A percentile compares a stretch with the other conserved stretches of the same genome.
phyloP scores from a whole-genome alignment of 2,888 invertebrate genomes.

The Serrognathus titanus region DNA sequence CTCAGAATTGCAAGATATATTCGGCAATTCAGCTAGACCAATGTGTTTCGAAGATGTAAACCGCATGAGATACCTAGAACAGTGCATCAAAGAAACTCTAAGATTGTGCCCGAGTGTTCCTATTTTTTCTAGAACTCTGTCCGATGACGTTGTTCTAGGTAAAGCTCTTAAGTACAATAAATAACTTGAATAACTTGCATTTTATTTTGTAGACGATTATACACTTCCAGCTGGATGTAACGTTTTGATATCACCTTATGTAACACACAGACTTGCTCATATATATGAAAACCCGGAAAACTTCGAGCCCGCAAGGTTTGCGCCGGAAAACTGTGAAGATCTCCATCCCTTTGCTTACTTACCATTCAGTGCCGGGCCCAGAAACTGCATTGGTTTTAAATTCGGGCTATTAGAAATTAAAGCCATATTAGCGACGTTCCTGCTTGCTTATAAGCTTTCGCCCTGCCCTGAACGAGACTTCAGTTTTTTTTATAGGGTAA shows the following conservation, averaged over 20 bases:
- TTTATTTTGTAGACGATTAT: slow-evolving; percentile 36
- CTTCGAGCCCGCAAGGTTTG: slow-evolving; percentile 52
- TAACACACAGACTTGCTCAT: slow-evolving; percentile 60
- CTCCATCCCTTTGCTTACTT: slow-evolving; percentile 71
- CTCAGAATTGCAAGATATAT: slow-evolving; percentile 52
- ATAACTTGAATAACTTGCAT: slow-evolving; percentile 11
- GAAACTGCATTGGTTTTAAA: slow-evolving; percentile 60
- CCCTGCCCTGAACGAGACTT: slow-evolving; percentile 51
- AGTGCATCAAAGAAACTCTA: slow-evolving; percentile 66
- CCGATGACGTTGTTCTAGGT: slow-evolving; percentile 59
- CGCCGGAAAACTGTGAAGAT: slow-evolving; percentile 63
- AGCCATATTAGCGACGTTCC: slow-evolving; percentile 12
- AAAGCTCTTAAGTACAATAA: slow-evolving; percentile 25
- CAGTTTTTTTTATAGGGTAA: slow-evolving; percentile 53
- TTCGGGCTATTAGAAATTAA: slow-evolving; percentile 17
- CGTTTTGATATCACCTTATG: slow-evolving; percentile 16
- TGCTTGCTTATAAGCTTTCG: slow-evolving; percentile 8
- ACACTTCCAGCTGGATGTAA: slow-evolving; percentile 19
- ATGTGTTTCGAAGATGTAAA: slow-evolving; percentile 58
- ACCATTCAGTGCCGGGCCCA: slow-evolving; percentile 71
- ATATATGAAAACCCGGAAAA: slow-evolving; percentile 62
- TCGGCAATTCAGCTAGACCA: slow-evolving; percentile 48
- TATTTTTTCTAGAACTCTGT: slow-evolving; percentile 58
- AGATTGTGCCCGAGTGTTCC: slow-evolving; percentile 66
- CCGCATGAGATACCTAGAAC: slow-evolving; percentile 64